Base-by-base conservation (phyloP, 2,113 vertebrate genomes). In the Pelmatolapia mariae region DNA sequence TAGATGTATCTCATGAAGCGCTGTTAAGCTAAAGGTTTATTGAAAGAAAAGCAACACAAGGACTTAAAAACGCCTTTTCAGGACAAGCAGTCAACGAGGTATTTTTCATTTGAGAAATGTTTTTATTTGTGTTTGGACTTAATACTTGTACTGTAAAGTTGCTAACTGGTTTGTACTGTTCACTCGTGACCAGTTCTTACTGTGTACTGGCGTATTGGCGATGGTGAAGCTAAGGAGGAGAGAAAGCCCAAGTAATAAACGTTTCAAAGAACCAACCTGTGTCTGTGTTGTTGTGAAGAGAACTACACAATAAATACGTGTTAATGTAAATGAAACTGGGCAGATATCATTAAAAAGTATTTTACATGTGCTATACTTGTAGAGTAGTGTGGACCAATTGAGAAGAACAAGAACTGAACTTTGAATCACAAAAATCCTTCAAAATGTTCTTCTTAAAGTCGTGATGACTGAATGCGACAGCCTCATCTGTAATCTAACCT, bases 171-270 rank as follows among this genome's bases (percentile, higher is more conserved):
- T 54, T 54, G 10, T 54, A 24, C n/a, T 56, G 53, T 54, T 54
- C 53, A 54, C 53, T 54, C 4, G 24, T 54, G n/a, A 24, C 10
- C 10, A 54, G 53, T 54, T 24, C n/a, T 54, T 10, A 1, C 53
- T 54, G n/a, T 3, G 0, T 22, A 24, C 53, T 54, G 53, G 53
- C 2, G 0, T 54, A 22, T 2, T 54, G 52, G 52, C 1, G n/a
- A 3, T 56, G 53, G 11, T 13, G 53, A 56, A 13, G 53, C 53
- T 56, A 56, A 26, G 53, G 53, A 26, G 53, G 53, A 13, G 22
- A 56, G 53, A 56, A 56, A 56, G 54, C 54, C 53, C 53, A 56
- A 56, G 53, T 12, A 56, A 56, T 56, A 56, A 56, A 56, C 1
- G 22, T 2, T 24, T 56, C 22, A 56, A 7, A 24, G 22, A 56